A percentile compares a stretch with the other conserved stretches of the same genome.
Conservation (phyloP, 37 sponge, comb jelly and placozoan species). For the Crambe crambe region DNA sequence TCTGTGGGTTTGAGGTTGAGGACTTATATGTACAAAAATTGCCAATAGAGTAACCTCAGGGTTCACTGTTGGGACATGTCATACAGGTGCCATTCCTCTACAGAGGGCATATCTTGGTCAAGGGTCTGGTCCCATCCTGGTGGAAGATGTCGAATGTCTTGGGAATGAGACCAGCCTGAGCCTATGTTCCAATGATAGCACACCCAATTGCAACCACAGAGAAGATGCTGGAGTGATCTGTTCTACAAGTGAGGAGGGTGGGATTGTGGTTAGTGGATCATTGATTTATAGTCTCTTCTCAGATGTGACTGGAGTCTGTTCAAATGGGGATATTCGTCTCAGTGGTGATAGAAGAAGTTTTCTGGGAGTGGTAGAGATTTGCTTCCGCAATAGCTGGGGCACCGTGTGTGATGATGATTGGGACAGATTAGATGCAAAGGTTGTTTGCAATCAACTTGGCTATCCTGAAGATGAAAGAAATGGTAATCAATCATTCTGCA, state of each 20-base stretch:
- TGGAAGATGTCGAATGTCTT: not conserved
- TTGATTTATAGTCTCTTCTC: not conserved
- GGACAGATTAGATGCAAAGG: not conserved
- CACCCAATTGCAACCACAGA: not conserved
- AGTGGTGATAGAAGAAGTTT: not conserved
- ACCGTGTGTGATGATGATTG: not conserved
- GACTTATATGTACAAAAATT: no score
- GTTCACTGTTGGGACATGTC: no score
- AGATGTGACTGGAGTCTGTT: not conserved
- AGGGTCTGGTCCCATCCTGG: not conserved
- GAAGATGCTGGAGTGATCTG: constrained; percentile 44
- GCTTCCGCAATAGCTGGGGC: not conserved
- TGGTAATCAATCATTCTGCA: not conserved
- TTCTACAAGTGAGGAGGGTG: not conserved
- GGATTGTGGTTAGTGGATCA: not conserved
- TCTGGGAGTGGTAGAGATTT: constrained; percentile 8
- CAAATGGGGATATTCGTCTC: constrained; percentile 3
- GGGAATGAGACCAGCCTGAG: constrained; percentile 15
- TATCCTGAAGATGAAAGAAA: not conserved
- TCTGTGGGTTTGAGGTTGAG: no score
- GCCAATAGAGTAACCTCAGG: no score
- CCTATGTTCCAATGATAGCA: constrained; percentile 8
- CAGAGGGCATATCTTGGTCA: constrained; percentile 12
- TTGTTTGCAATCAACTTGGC: constrained; percentile 7
- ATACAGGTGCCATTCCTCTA: constrained; percentile 9